Evolutionary conservation across 2,888 invertebrate species (phyloP).

Genomic region (Neoaliturus tenellus): DNA sequence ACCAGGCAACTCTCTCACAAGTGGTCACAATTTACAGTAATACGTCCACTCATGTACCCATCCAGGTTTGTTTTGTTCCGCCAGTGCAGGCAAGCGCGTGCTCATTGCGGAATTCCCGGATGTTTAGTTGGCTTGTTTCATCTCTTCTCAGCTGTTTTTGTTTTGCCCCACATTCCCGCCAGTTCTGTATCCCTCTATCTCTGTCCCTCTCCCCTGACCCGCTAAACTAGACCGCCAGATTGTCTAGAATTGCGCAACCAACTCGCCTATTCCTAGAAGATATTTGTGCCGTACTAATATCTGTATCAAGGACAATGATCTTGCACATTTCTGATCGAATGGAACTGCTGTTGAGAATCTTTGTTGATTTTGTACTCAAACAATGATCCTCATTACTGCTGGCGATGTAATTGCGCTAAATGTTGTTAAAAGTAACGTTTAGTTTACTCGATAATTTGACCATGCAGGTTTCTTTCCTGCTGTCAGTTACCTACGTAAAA

Average conservation of each 20-base stretch:
- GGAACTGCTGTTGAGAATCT: no score
- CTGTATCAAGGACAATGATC: neutral
- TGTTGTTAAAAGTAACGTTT: no score
- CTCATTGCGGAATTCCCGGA: neutral
- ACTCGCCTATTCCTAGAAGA: conserved; percentile 12
- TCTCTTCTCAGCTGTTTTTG: conserved; percentile 4
- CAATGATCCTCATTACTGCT: no score
- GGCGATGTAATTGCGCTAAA: no score
- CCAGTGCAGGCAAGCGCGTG: neutral
- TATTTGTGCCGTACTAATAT: neutral
- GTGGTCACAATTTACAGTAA: no score
- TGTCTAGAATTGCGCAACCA: neutral
- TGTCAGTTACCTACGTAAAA: no score
- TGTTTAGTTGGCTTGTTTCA: neutral
- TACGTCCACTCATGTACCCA: no score
- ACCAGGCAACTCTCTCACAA: no score
- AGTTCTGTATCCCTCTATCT: neutral
- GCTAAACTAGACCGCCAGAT: neutral
- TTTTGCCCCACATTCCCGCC: neutral
- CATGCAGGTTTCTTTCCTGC: no score
- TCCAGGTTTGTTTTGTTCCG: neutral
- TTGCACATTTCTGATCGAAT: no score
- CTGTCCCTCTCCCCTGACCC: neutral
- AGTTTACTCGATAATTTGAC: no score
- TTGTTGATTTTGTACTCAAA: no score